Percentiles rank a stretch among this genome's conserved stretches.
These are phyloP conservation scores for Coendou prehensilis DNA, from an alignment of 2,797 vertebrate genomes.

Conservation along the genomic window DNA sequence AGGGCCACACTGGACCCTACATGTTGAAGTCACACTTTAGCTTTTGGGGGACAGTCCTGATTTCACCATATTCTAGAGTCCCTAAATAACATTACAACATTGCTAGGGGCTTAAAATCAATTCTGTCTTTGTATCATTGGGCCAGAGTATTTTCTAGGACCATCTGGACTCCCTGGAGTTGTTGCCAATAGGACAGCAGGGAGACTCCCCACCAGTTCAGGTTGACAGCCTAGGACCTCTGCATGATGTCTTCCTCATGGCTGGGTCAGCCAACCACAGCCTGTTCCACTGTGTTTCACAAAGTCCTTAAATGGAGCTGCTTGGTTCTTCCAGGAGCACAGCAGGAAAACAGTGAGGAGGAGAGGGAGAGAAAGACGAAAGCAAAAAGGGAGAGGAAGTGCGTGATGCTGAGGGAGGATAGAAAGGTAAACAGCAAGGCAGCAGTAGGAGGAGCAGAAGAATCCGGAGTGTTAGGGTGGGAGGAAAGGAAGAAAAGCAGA, in stretches of 20 bases:
- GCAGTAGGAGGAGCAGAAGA: neutral
- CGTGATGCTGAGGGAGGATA: slow-evolving; percentile 62
- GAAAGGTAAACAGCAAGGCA: slow-evolving; percentile 51
- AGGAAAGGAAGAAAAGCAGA: slow-evolving; percentile 43
- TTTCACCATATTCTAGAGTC: neutral
- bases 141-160: slow-evolving; percentile 67
- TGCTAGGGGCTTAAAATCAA: slow-evolving; percentile 60
- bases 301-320: slow-evolving; percentile 41
- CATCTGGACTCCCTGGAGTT: slow-evolving; percentile 75
- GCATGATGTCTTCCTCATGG: neutral
- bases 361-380: slow-evolving; percentile 76
- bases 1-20: neutral
- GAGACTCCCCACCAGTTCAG: neutral
- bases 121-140: slow-evolving; percentile 52
- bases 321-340: slow-evolving; percentile 53
- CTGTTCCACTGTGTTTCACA: slow-evolving; percentile 19
- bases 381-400: slow-evolving; percentile 71
- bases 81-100: neutral
- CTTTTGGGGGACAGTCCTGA: neutral
- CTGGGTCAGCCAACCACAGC: neutral
- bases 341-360: slow-evolving; percentile 79
- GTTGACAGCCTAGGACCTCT: neutral
- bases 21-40: neutral
- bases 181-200: slow-evolving; percentile 72
- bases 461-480: neutral